Evolutionary conservation across 92 coral and sea anemone genomes (phyloP).

Genomic region (Ricordea florida): DNA sequence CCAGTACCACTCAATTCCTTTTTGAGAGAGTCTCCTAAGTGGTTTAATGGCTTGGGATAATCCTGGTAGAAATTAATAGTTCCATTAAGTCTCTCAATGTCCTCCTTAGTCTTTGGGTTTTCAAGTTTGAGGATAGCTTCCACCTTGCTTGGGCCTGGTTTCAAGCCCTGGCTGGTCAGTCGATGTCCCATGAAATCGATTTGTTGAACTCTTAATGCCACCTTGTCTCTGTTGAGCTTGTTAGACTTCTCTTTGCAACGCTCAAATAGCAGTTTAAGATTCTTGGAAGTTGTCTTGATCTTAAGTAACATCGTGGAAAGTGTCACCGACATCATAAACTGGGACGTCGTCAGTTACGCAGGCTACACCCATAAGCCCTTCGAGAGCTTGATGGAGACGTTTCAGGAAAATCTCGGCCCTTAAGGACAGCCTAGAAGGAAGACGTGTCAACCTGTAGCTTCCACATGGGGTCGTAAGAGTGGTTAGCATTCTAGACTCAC

Average conservation of each 20-base stretch:
- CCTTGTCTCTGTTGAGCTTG: background rate
- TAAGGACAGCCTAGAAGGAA: conserved; percentile 20
- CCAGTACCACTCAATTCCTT: conserved; percentile 46
- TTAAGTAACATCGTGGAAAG: background rate
- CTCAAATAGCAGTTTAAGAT: background rate
- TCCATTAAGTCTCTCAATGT: background rate
- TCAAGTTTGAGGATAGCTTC: background rate
- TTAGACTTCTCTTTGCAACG: conserved; percentile 10
- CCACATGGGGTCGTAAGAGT: conserved; percentile 32
- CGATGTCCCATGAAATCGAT: conserved; percentile 11
- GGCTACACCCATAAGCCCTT: conserved; percentile 14
- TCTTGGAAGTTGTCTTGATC: conserved; percentile 17
- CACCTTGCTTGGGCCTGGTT: conserved; percentile 15
- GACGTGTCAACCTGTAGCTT: conserved; percentile 3
- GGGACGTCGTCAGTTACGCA: conserved; percentile 25
- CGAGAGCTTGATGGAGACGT: conserved; percentile 42
- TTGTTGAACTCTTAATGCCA: background rate
- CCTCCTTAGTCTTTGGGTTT: background rate
- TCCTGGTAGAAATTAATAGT: background rate
- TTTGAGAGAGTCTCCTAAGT: conserved; percentile 6
- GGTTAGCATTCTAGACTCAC: background rate
- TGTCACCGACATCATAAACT: conserved; percentile 26
- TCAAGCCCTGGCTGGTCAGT: conserved; percentile 1
- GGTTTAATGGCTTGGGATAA: conserved; percentile 11
- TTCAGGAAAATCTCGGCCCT: conserved; percentile 29